These are phyloP conservation scores for Corbicula japonica DNA, from an alignment of 2,888 invertebrate species.

Conservation along the genomic window DNA sequence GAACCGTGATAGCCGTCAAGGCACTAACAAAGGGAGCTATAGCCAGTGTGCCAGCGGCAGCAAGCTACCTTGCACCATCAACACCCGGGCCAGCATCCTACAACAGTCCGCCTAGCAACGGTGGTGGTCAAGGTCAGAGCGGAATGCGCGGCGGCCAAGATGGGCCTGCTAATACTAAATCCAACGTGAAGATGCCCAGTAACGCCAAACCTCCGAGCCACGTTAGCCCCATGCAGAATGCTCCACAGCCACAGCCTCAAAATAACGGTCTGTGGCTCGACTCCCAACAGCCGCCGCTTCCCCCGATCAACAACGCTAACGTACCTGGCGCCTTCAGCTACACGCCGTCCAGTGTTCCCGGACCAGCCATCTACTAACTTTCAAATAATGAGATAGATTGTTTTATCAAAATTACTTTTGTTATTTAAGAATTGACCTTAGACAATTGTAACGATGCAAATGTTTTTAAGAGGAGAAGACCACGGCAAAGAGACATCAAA, in stretches of 20 bases:
- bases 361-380: too few relatives aligned
- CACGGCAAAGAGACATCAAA: too few relatives aligned
- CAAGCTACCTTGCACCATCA: not conserved
- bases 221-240: conserved; percentile 3
- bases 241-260: not conserved
- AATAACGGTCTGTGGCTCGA: conserved; percentile 4
- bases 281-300: conserved; percentile 1
- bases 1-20: not conserved
- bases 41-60: not conserved
- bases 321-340: conserved; percentile 4
- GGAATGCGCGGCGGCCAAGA: not conserved
- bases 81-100: not conserved
- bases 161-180: conserved; percentile 5
- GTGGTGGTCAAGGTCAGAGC: not conserved
- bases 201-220: not conserved
- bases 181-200: conserved; percentile 4
- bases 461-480: too few relatives aligned
- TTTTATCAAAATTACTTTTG: too few relatives aligned
- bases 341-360: not conserved
- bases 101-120: not conserved
- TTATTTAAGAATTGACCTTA: too few relatives aligned
- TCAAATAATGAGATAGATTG: too few relatives aligned
- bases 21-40: not conserved
- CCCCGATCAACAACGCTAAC: conserved; percentile 1
- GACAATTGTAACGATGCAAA: too few relatives aligned